Evolutionary conservation across 2,888 invertebrate species (phyloP).

Genomic region (Nymphalis urticae): DNA sequence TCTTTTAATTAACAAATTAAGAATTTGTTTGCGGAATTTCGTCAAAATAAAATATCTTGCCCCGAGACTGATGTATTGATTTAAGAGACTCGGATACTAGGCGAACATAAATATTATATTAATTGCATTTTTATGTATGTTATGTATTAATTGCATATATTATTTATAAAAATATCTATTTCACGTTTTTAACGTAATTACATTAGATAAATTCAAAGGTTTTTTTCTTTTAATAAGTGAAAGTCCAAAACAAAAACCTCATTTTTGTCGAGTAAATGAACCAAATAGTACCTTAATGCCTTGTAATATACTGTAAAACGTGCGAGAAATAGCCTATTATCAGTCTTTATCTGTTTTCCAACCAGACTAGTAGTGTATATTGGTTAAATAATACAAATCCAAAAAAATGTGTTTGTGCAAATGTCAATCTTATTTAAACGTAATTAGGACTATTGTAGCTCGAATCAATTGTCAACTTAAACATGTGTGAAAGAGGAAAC

Average conservation of each 20-base stretch:
- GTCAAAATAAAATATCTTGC: no score
- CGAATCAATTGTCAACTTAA: conserved; percentile 19
- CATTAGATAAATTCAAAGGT: no score
- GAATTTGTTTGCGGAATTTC: no score
- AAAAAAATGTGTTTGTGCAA: conserved; percentile 11
- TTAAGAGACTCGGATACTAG: no score
- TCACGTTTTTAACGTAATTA: no score
- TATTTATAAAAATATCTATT: no score
- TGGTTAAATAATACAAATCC: conserved; percentile 1
- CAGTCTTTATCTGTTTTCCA: conserved; percentile 31
- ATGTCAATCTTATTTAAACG: conserved; percentile 10
- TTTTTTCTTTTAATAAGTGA: no score
- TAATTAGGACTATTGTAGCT: conserved; percentile 12
- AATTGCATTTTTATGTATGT: no score
- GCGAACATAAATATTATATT: no score
- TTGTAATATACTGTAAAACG: conserved; percentile 36
- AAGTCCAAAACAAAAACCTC: neutral
- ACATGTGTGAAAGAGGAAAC: conserved; percentile 30
- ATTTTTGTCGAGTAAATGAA: conserved; percentile 24
- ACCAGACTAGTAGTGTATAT: conserved; percentile 24
- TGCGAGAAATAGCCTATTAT: conserved; percentile 38
- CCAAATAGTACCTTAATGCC: conserved; percentile 30
- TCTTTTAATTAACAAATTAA: no score
- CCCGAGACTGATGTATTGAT: no score
- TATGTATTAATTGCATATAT: no score